A percentile compares a stretch with the other conserved stretches of the same genome.
Conservation (phyloP, 92 coral and sea anemone genomes). For the Epizoanthus scotinus region DNA sequence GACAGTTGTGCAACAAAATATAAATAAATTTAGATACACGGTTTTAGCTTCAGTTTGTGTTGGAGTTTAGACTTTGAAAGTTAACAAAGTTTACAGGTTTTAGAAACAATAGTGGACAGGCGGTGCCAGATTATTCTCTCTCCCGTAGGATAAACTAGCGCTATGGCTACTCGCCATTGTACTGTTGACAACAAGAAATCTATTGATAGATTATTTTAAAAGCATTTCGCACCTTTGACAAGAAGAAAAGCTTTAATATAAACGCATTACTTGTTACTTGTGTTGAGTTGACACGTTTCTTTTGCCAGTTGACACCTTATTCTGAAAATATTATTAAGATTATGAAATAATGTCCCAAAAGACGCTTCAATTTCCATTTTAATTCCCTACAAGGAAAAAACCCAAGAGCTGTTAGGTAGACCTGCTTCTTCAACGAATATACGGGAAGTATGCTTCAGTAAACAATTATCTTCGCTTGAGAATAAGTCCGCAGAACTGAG, state of each 20-base stretch:
- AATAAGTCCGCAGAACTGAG: conserved; percentile 1
- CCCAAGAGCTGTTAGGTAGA: conserved; percentile 15
- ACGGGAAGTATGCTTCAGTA: background rate
- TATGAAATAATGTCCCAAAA: conserved; percentile 13
- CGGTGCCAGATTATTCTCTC: background rate
- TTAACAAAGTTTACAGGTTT: background rate
- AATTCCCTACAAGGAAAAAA: conserved; percentile 6
- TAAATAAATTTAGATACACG: background rate
- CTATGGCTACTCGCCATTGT: background rate
- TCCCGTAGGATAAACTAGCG: background rate
- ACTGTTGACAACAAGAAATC: background rate
- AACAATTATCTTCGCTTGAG: conserved; percentile 20
- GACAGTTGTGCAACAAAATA: background rate
- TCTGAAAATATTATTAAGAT: conserved; percentile 7
- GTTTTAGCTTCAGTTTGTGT: background rate
- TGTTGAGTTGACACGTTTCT: conserved; percentile 77
- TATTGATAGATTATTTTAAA: conserved; percentile 3
- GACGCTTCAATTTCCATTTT: conserved; percentile 25
- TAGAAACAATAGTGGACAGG: background rate
- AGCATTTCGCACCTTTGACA: conserved; percentile 53
- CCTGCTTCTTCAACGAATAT: conserved; percentile 3
- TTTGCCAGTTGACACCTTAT: conserved; percentile 39
- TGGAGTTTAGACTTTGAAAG: background rate
- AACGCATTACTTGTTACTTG: conserved; percentile 60
- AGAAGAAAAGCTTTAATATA: conserved; percentile 64